Base-by-base conservation (phyloP, 2,888 invertebrate species). In the Rhorus exstirpatorius region DNA sequence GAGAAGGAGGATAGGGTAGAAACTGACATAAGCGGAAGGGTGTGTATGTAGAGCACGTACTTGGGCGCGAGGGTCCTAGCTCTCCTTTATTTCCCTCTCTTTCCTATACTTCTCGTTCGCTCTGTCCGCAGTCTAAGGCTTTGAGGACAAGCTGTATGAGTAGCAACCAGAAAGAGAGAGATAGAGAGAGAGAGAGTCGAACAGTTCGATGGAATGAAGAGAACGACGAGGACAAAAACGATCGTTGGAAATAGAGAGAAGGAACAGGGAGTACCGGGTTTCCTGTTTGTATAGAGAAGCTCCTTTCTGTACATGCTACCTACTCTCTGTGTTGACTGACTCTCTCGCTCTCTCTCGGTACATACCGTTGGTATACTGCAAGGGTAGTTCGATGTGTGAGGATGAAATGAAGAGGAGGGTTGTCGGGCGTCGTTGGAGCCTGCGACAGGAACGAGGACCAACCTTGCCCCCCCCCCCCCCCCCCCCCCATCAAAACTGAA, bases 21-120 rank as follows among this genome's bases (percentile, higher is more conserved):
- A 89, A 90, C 89, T 89, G 90, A 90, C 90, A 89, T 90, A 90
- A 89, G 90, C 89, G 88, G 85, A 84, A 80, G 87, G 86, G 88
- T 89, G 92, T 91, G 91, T 91, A 92, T 92, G 92, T 92, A 92
- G 92, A 92, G 91, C 92, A 93, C 92, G 91, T 92, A 92, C 89
- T 89, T 87, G 87, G 86, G 71, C 24, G 58, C 35, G 31, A 19
- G 44, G 53, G 53, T 53, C 21, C 12, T 21, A 24, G 41, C n/a
- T 67, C n/a, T 67, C 44, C 53, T 60, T 67, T 24, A 46, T 68
- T 63, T 61, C 63, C 44, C 55, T 61, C 72, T 78, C 68, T 74
- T 46, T 17, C 49, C 24, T 53, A 41, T 53, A 71, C 55, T 21
- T 44, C 31, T 68, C 24, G 38, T 74, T 46, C 49, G 49, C 72